A percentile compares a stretch with the other conserved stretches of the same genome.
These are phyloP conservation scores for Sericinus montela DNA, from an alignment of 2,888 invertebrate genomes.

Conservation along the genomic window DNA sequence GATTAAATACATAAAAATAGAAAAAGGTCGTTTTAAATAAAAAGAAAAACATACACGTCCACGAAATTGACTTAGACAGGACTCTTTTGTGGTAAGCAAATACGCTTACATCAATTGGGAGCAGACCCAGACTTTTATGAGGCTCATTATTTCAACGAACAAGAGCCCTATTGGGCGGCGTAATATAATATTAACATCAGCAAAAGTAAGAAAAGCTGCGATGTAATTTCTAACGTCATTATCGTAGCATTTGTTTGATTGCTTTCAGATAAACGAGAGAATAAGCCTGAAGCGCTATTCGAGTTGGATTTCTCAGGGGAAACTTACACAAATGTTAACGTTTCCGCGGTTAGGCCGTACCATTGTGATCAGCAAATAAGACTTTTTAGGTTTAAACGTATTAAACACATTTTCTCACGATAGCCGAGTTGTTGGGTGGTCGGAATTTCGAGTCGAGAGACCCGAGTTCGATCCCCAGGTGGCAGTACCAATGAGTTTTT, in stretches of 20 bases:
- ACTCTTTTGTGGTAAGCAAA: conserved; percentile 1
- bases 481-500: no score
- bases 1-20: no score
- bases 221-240: conserved; percentile 46
- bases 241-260: conserved; percentile 56
- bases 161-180: conserved; percentile 34
- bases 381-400: conserved; percentile 14
- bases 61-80: not conserved
- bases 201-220: conserved; percentile 42
- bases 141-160: conserved; percentile 36
- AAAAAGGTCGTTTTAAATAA: not conserved
- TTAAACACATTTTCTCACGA: no score
- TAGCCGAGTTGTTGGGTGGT: no score
- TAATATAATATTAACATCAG: conserved; percentile 38
- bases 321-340: conserved; percentile 49
- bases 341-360: conserved; percentile 29
- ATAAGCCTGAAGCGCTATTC: conserved; percentile 41
- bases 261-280: conserved; percentile 48
- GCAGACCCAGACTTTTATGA: conserved; percentile 26
- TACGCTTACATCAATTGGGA: conserved; percentile 13
- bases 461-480: no score
- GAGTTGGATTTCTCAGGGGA: conserved; percentile 48
- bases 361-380: conserved; percentile 22
- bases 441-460: no score
- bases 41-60: not conserved